These are phyloP conservation scores for Gerris buenoi DNA, from an alignment of 1,140 invertebrate species.

Conservation along the genomic window DNA sequence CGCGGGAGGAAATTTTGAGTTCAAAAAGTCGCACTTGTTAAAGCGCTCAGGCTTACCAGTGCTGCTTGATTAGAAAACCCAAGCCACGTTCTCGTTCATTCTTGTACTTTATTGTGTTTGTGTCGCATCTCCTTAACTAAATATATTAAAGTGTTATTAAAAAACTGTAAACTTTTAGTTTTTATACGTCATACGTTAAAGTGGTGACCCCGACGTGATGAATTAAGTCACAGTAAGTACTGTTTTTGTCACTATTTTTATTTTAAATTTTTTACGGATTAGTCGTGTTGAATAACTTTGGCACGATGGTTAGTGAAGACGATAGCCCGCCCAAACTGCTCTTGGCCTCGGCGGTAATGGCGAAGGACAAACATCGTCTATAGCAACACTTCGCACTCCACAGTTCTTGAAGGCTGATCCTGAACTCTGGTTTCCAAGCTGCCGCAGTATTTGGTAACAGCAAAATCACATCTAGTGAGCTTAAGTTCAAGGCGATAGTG, in stretches of 20 bases:
- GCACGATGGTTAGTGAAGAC: background rate
- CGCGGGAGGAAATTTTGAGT: too few relatives aligned
- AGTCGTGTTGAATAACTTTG: background rate
- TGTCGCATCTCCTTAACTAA: background rate
- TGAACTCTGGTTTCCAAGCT: conserved; percentile 23
- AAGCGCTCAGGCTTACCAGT: background rate
- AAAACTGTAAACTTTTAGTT: background rate
- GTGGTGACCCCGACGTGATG: background rate
- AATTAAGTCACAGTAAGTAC: background rate
- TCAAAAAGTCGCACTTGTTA: background rate
- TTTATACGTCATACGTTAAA: background rate
- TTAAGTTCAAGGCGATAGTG: conserved; percentile 17
- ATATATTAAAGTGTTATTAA: background rate
- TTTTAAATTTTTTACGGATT: background rate
- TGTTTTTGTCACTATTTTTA: background rate
- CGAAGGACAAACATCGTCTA: background rate
- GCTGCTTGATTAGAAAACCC: background rate
- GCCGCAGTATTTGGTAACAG: conserved; percentile 18
- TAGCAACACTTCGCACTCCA: conserved; percentile 13
- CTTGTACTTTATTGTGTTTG: background rate
- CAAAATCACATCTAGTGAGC: conserved; percentile 15
- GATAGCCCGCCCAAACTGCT: background rate
- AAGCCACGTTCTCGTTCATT: background rate
- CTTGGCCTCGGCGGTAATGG: background rate
- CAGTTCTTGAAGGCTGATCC: conserved; percentile 22